Base-by-base conservation (phyloP, 2,113 vertebrate genomes). In the Seriola rivoliana region DNA sequence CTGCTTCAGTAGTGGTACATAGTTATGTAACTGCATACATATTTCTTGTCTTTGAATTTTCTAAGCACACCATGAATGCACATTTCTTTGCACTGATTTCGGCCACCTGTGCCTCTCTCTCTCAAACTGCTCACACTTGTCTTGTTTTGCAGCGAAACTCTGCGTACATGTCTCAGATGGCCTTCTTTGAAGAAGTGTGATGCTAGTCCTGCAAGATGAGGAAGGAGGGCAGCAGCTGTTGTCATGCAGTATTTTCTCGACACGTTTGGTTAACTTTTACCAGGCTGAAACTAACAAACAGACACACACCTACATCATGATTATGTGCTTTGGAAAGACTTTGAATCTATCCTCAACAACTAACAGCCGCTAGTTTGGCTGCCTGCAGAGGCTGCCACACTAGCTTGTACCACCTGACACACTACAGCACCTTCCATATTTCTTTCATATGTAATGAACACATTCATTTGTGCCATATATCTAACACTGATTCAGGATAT, bases 131-230 rank as follows among this genome's bases (percentile, higher is more conserved):
- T 78, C n/a, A 14, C 36, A 2, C 38, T 40, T 17, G 3, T 81
- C 19, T 85, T 84, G 68, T 89, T 78, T 92, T 93, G n/a, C 91
- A 96, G 95, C 90, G 95, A 62, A 96, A 96, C 88, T 95, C 95
- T 10, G 94, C 95, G 2, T 96, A 95, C 91, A 94, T 95, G 95
- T 91, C 92, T 90, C 95, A 96, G 89, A 95, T 96, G 95, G 92
- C 94, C 71, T 96, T 82, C 87, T 95, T 94, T 75, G 95, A 96
- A 89, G 95, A 96, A 84, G 95, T 96, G 85, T 96, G 93, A 96
- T 75, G 16, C 4, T 0, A 5, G 23, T 44, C 21, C 38, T 46
- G 54, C 52, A 46, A n/a, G 72, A 76, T 5, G 67, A 73, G 59
- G 52, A 77, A 19, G 58, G 74, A 75, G 71, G 70, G 25, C 75